Conservation (phyloP, 1,140 invertebrate genomes). For the Portunus trituberculatus region DNA sequence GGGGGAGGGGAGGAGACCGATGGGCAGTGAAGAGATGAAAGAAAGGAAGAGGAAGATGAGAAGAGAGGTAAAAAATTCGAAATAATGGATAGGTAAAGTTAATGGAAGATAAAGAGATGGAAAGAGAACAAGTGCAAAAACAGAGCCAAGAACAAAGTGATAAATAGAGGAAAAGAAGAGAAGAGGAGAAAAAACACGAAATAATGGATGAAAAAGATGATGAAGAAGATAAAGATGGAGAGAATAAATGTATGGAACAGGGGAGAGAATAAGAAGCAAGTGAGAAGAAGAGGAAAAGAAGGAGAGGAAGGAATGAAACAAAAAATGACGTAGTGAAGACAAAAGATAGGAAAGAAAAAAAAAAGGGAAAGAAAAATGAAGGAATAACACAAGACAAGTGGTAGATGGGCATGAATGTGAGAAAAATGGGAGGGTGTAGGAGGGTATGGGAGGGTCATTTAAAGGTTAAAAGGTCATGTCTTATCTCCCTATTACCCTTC, state of each 20-base stretch:
- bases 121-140: neutral
- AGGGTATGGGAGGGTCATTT: too few species aligned
- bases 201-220: neutral
- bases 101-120: neutral
- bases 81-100: neutral
- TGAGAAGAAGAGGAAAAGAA: neutral
- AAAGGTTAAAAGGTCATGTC: too few species aligned
- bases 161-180: neutral
- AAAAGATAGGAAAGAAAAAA: neutral
- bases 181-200: neutral
- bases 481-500: too few species aligned
- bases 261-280: neutral
- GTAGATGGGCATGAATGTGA: too few species aligned
- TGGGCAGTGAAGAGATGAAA: neutral
- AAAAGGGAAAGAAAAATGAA: neutral
- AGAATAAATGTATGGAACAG: neutral
- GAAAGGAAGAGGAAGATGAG: neutral
- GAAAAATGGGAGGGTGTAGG: too few species aligned
- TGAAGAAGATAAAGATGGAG: neutral
- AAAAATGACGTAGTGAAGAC: neutral
- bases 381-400: neutral
- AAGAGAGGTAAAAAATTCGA: neutral
- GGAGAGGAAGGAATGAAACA: neutral
- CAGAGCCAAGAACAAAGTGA: neutral
- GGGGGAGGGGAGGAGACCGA: neutral